Conservation (phyloP, 2,888 invertebrate genomes). For the Erebia palarica region DNA sequence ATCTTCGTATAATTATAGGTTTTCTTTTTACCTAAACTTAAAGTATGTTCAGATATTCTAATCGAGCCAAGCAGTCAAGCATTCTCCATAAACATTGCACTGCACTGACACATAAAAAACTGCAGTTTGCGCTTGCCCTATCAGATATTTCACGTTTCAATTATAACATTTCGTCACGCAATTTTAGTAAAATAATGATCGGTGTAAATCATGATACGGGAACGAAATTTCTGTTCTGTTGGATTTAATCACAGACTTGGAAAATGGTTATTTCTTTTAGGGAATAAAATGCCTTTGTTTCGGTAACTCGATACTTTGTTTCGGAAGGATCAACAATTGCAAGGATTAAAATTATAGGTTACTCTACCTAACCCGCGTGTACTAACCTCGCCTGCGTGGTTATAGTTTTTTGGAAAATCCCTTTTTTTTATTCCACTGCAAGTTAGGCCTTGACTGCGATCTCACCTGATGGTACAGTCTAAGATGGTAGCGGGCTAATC, state of each 20-base stretch:
- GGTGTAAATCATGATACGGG: slow-evolving; percentile 33
- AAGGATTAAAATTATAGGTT: background rate
- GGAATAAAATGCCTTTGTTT: slow-evolving; percentile 18
- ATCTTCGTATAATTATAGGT: too few species aligned
- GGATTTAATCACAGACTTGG: slow-evolving; percentile 24
- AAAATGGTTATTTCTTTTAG: slow-evolving; percentile 13
- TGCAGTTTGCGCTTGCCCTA: slow-evolving; percentile 9
- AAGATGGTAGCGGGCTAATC: too few species aligned
- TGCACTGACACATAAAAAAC: background rate
- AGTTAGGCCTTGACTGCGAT: too few species aligned
- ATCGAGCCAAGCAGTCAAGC: too few species aligned
- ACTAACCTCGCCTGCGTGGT: too few species aligned
- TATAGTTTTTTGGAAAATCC: too few species aligned
- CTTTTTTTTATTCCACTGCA: too few species aligned
- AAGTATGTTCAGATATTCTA: too few species aligned
- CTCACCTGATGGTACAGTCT: too few species aligned
- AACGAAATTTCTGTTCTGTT: slow-evolving; percentile 31
- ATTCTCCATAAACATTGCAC: background rate
- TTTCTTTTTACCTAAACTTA: too few species aligned
- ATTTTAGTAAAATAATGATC: slow-evolving; percentile 39
- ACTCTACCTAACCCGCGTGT: background rate
- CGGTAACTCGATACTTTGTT: background rate
- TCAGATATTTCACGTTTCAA: slow-evolving; percentile 38
- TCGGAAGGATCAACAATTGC: background rate
- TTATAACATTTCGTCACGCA: slow-evolving; percentile 41